Percentiles rank a stretch among this genome's conserved stretches.
Evolutionary conservation across 2,797 vertebrate genomes (phyloP).

Genomic region (Brachyalestes nurse): DNA sequence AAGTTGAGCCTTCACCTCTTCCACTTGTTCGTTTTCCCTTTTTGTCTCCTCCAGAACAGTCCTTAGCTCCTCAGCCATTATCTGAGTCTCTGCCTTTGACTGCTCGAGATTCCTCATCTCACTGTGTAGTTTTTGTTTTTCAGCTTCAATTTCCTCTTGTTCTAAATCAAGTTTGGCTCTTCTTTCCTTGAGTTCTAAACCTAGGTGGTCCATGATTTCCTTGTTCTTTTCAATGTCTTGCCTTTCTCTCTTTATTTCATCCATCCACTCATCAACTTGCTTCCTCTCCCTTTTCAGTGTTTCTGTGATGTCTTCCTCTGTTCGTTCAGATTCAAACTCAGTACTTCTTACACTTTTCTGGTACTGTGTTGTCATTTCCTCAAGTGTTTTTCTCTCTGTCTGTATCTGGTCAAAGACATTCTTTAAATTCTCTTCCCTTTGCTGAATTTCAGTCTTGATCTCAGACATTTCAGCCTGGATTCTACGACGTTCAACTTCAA

Average conservation of each 20-base stretch:
- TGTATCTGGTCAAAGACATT: background rate
- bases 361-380: no score
- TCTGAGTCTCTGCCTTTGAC: background rate
- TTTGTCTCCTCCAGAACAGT: background rate
- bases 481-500: background rate
- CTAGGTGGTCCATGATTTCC: background rate
- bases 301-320: no score
- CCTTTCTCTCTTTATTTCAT: no score
- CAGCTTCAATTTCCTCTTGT: background rate
- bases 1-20: background rate
- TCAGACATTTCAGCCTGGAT: background rate
- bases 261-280: no score
- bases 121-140: background rate
- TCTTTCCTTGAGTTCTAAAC: background rate
- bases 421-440: background rate
- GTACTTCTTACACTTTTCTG: no score
- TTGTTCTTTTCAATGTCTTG: background rate
- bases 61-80: background rate
- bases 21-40: background rate
- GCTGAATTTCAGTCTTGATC: background rate
- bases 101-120: background rate
- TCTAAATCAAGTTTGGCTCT: background rate
- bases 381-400: background rate
- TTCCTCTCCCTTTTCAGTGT: no score
- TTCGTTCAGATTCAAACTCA: no score